Evolutionary conservation across 2,113 vertebrate genomes (phyloP), one percentile per base, ranked within the genome.

Genomic region (Taurulus bubalis): DNA sequence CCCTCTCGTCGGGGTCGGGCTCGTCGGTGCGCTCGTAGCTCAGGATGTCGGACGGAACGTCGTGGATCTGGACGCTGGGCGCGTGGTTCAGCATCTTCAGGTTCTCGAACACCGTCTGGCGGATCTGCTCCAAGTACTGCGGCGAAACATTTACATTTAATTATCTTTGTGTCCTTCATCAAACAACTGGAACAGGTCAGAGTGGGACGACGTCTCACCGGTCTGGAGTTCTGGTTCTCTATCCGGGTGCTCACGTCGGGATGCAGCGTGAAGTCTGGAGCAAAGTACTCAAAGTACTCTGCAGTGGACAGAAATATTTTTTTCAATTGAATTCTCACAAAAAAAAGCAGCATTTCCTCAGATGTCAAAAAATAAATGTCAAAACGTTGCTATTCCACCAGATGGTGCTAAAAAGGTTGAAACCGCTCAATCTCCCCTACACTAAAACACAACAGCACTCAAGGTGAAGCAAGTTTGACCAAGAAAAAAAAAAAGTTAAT

Each of bases 201-300:
- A 2, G 4, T 14, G 36, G 2, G 18, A 8, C 11, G 24, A n/a
- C 8, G 15, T 20, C 53, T 75, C 71, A 99, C 98, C 97, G 99
- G 98, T 91, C 98, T 95, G 51, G 98, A 98, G 86, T 99, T 99
- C 94, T 99, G 98, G 85, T 99, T 99, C 90, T 99, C 98, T 87
- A 99, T 99, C 91, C 98, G 96, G 0, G 98, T 99, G 91, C 98
- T 99, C 89, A 99, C 98, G 0, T 99, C 98, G 1, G 98, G 98
- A 84, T 99, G 98, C 24, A 99, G 96, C 5, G 98, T 99, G 90
- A 99, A 99, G 90, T 99, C 98, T 18, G 98, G 98, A 83, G 98
- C 97, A 20, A 99, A 99, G 92, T 99, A 99, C 67, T 99, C 98
- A 1, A 99, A 99, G 90, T 99, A 99, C 84, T 99, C 98, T 99